Percentiles rank a stretch among this genome's conserved stretches.
Conservation (phyloP, 2,113 vertebrate species). For the Seriola aureovittata region DNA sequence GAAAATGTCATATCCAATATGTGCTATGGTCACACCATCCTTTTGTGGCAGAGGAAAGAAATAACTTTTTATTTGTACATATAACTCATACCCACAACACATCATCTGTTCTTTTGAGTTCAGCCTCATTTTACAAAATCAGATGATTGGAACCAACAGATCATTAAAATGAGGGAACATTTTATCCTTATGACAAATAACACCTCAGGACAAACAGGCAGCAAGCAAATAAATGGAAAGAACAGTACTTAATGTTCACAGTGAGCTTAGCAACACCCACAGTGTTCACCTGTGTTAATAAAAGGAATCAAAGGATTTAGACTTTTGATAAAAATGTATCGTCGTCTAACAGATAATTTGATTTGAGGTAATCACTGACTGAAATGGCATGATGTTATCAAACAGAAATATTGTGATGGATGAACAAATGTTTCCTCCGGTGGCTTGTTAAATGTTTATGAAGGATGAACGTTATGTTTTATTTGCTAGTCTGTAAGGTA, state of each 20-base stretch:
- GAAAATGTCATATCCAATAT: slow-evolving; percentile 21
- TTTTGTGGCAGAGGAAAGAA: slow-evolving; percentile 4
- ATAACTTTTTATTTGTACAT: slow-evolving; percentile 12
- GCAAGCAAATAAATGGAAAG: slow-evolving; percentile 10
- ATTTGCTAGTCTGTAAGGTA: not conserved
- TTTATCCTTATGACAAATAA: slow-evolving; percentile 47
- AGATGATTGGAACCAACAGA: slow-evolving; percentile 16
- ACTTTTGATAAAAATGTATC: slow-evolving; percentile 21
- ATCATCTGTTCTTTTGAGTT: slow-evolving; percentile 1
- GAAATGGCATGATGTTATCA: not conserved
- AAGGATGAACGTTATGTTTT: not conserved
- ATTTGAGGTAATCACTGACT: slow-evolving; percentile 38
- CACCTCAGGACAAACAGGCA: slow-evolving; percentile 33
- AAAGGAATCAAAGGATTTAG: slow-evolving; percentile 18
- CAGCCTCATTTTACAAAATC: slow-evolving; percentile 30
- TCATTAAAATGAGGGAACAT: slow-evolving; percentile 25
- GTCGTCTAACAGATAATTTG: slow-evolving; percentile 19
- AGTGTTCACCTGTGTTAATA: slow-evolving; percentile 28
- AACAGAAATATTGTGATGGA: not conserved
- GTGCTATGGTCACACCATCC: not conserved
- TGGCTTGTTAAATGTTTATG: slow-evolving; percentile 11
- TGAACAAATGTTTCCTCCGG: slow-evolving; percentile 21
- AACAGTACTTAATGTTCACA: slow-evolving; percentile 31
- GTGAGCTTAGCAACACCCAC: slow-evolving; percentile 6
- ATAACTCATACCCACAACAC: slow-evolving; percentile 18